phyloP scores from a whole-genome alignment of 2,797 vertebrate species.

The Muscicapa striata region DNA sequence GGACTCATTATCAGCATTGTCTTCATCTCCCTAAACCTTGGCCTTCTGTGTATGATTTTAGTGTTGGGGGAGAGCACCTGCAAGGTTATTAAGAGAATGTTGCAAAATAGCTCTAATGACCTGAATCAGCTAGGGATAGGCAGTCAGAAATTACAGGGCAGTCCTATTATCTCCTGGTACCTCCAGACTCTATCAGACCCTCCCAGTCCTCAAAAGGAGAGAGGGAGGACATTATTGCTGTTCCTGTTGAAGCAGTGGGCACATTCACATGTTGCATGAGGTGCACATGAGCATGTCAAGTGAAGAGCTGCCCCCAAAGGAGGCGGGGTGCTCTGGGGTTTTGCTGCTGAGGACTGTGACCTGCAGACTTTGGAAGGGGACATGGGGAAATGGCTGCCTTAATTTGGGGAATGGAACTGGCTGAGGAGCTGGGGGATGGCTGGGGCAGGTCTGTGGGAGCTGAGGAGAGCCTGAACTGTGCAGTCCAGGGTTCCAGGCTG shows the following conservation, averaged over 20 bases:
- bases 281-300: fast-evolving
- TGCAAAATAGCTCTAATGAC: slow-evolving; percentile 69
- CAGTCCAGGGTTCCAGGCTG: background rate
- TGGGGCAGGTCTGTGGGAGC: background rate
- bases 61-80: slow-evolving; percentile 11
- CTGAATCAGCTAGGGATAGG: slow-evolving; percentile 53
- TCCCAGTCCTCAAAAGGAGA: background rate
- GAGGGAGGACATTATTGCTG: background rate
- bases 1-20: slow-evolving; percentile 76
- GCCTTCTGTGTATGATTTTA: slow-evolving; percentile 59
- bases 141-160: background rate
- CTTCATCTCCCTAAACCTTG: slow-evolving; percentile 75
- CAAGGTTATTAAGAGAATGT: slow-evolving; percentile 69
- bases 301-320: fast-evolving
- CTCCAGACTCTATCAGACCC: background rate
- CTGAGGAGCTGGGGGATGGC: background rate
- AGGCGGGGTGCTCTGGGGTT: background rate
- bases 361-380: fast-evolving
- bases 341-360: background rate
- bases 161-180: background rate
- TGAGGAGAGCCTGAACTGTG: background rate
- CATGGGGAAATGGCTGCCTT: background rate
- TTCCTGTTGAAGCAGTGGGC: background rate
- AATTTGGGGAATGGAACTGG: background rate
- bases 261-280: fast-evolving